Percentiles rank a stretch among this genome's conserved stretches.
phyloP scores from a whole-genome alignment of 2,113 vertebrate genomes.

The Smithornis capensis region DNA sequence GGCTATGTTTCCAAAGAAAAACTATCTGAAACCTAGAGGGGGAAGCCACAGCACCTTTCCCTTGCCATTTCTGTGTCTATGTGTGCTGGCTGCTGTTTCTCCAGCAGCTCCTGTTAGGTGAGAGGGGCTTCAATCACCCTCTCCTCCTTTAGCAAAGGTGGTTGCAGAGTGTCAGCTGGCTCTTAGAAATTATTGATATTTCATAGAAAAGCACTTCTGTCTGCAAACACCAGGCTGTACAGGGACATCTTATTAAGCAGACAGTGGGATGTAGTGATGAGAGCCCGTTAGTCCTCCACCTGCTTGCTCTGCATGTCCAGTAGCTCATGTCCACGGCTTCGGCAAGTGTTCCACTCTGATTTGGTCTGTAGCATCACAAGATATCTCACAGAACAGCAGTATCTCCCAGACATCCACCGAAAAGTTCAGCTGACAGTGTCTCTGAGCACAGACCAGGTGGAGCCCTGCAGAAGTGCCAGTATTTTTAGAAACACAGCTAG shows the following conservation, averaged over 20 bases:
- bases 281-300: neutral
- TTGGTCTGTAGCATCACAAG: neutral
- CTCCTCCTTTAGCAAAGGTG: neutral
- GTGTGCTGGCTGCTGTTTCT: neutral
- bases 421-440: neutral
- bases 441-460: constrained; percentile 46
- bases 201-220: neutral
- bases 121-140: neutral
- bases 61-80: rapidly evolving
- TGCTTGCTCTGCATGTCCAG: rapidly evolving
- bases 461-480: neutral
- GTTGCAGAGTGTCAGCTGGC: neutral
- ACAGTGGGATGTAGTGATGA: neutral
- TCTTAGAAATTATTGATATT: neutral
- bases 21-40: neutral
- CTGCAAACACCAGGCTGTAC: neutral
- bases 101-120: rapidly evolving
- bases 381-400: neutral
- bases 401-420: neutral
- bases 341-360: neutral
- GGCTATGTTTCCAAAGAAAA: neutral
- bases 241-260: neutral
- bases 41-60: neutral
- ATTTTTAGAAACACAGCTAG: constrained; percentile 50
- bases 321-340: neutral